Conservation (phyloP, 2,888 invertebrate species). For the Cephus runcator region DNA sequence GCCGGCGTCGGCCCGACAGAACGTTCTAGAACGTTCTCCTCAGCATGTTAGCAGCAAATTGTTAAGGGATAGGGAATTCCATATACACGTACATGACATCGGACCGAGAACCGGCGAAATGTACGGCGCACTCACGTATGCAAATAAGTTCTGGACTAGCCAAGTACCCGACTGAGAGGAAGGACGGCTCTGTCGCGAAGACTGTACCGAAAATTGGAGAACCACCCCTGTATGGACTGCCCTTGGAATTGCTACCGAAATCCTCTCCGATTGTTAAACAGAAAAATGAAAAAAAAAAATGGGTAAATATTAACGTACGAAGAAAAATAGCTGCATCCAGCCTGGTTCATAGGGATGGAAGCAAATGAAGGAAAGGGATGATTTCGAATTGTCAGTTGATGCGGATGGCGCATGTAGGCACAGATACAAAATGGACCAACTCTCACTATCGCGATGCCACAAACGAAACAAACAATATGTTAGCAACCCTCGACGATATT, state of each 20-base stretch:
- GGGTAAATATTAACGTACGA: background rate
- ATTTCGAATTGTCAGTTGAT: background rate
- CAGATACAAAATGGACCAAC: background rate
- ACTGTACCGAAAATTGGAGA: conserved; percentile 5
- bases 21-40: conserved; percentile 33
- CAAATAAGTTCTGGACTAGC: conserved; percentile 46
- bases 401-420: background rate
- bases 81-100: conserved; percentile 45
- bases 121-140: conserved; percentile 45
- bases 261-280: background rate
- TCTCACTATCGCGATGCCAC: conserved; percentile 30
- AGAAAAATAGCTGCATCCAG: background rate
- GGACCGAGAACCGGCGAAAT: conserved; percentile 20
- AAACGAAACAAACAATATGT: conserved; percentile 66
- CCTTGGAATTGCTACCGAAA: background rate
- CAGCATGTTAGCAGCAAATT: conserved; percentile 57
- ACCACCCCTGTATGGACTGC: background rate
- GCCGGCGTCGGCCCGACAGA: background rate
- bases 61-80: conserved; percentile 61
- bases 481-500: conserved; percentile 66
- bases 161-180: background rate
- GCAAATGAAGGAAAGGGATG: background rate
- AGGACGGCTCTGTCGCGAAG: background rate
- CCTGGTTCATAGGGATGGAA: background rate
- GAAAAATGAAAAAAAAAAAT: background rate